These are phyloP conservation scores for Protobothrops flavoviridis DNA, from an alignment of 2,113 vertebrate genomes.

Conservation along the genomic window DNA sequence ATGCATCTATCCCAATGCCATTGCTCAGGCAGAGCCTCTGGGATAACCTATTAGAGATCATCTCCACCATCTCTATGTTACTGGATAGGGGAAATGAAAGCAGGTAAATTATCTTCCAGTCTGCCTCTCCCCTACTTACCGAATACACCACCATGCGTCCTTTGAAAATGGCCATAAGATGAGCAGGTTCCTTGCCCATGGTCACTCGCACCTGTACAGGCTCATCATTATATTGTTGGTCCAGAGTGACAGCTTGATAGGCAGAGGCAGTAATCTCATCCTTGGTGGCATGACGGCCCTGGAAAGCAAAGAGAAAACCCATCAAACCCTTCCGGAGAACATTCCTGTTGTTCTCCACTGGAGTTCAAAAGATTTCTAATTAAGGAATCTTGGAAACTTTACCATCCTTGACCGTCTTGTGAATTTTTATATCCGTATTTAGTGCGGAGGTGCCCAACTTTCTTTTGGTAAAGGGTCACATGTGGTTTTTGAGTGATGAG, in stretches of 20 bases:
- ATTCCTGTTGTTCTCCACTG: neutral
- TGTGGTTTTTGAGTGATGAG: neutral
- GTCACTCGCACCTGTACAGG: slow-evolving; percentile 82
- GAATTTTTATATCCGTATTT: neutral
- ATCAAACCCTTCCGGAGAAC: neutral
- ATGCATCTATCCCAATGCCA: neutral
- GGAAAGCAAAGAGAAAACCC: neutral
- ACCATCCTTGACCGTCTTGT: neutral
- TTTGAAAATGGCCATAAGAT: slow-evolving; percentile 87
- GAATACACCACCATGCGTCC: slow-evolving; percentile 83
- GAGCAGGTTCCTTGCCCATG: slow-evolving; percentile 87
- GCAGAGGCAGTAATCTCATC: slow-evolving; percentile 81
- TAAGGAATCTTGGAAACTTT: neutral
- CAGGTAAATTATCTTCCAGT: neutral
- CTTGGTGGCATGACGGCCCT: slow-evolving; percentile 80
- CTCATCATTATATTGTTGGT: slow-evolving; percentile 80
- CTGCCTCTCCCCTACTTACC: slow-evolving; percentile 58
- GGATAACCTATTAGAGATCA: neutral
- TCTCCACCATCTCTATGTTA: neutral
- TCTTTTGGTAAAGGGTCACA: neutral
- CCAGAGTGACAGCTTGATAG: slow-evolving; percentile 77
- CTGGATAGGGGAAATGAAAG: neutral
- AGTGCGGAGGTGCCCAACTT: neutral
- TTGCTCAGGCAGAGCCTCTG: neutral
- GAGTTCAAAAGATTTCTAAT: neutral